phyloP scores from a whole-genome alignment of 2,797 vertebrate genomes.

The Lutjanus argentimaculatus region DNA sequence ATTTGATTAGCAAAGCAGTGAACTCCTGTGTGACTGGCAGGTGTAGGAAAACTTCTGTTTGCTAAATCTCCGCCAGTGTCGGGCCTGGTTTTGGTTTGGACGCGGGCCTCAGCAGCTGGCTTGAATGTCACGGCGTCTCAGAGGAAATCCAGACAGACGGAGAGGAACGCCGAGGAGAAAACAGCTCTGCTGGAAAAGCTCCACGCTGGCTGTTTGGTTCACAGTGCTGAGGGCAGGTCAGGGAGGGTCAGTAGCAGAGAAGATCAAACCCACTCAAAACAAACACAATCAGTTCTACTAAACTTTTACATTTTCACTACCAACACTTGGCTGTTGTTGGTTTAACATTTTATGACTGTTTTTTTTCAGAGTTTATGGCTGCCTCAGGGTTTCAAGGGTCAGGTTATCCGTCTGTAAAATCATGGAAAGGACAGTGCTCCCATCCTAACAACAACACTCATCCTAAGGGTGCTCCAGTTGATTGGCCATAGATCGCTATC shows the following conservation, averaged over 20 bases:
- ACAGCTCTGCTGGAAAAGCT: slow-evolving; percentile 29
- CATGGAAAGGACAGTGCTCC: background rate
- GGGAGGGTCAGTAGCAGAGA: background rate
- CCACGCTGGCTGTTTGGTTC: slow-evolving; percentile 34
- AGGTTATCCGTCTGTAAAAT: background rate
- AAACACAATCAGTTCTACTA: background rate
- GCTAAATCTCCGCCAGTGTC: slow-evolving; percentile 9
- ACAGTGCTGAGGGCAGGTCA: background rate
- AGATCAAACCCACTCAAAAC: background rate
- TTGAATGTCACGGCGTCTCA: slow-evolving; percentile 42
- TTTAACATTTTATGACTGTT: background rate
- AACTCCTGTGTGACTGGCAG: slow-evolving; percentile 16
- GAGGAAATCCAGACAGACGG: slow-evolving; percentile 63
- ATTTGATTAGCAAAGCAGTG: background rate
- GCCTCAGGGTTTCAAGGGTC: background rate
- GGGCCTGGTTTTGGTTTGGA: slow-evolving; percentile 42
- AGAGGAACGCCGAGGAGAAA: slow-evolving; percentile 30
- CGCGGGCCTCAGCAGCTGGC: slow-evolving; percentile 52
- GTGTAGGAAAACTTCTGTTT: slow-evolving; percentile 12
- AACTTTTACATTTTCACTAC: background rate
- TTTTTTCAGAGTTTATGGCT: too few species aligned
- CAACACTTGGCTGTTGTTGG: background rate
- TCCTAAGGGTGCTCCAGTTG: too few species aligned
- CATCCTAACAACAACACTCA: background rate
- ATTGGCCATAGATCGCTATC: too few species aligned